A percentile compares a stretch with the other conserved stretches of the same genome.
These are phyloP conservation scores for Ataeniobius toweri DNA, from an alignment of 2,797 vertebrate genomes.

Conservation along the genomic window DNA sequence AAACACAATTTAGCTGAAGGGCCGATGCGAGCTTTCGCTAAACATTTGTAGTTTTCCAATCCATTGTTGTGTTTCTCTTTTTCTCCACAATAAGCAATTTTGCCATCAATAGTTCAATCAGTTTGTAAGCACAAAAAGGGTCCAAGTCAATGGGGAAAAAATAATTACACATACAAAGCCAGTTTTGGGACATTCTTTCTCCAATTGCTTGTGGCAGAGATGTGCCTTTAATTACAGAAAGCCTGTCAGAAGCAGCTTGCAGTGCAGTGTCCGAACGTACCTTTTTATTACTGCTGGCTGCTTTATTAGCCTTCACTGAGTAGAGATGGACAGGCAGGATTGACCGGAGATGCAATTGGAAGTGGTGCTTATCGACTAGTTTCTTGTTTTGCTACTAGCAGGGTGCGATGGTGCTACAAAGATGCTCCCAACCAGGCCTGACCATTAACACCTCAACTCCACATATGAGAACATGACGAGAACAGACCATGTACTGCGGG, in stretches of 20 bases:
- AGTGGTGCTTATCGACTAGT: conserved; percentile 61
- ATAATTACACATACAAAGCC: conserved; percentile 51
- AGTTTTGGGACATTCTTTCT: conserved; percentile 29
- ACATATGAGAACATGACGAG: conserved; percentile 43
- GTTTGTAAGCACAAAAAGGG: conserved; percentile 35
- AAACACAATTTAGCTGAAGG: conserved; percentile 34
- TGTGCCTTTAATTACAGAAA: conserved; percentile 37
- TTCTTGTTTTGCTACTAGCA: conserved; percentile 45
- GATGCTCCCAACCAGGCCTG: conserved; percentile 20
- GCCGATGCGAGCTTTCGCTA: conserved; percentile 47
- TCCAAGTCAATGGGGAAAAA: conserved; percentile 38
- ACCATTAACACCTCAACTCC: conserved; percentile 48
- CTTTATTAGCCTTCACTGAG: conserved; percentile 63
- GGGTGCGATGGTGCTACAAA: conserved; percentile 36
- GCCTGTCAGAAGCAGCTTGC: conserved; percentile 51
- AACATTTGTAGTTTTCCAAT: conserved; percentile 46
- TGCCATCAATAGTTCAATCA: conserved; percentile 22
- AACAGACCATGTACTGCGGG: conserved; percentile 28
- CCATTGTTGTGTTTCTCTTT: conserved; percentile 14
- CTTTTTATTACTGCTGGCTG: conserved; percentile 59
- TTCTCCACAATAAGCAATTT: conserved; percentile 32
- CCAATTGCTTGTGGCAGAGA: conserved; percentile 33
- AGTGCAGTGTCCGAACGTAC: conserved; percentile 24
- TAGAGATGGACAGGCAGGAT: conserved; percentile 36
- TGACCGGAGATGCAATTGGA: conserved; percentile 54